phyloP scores from a whole-genome alignment of 2,797 vertebrate genomes.

The Microctenopoma stevenorrisi region DNA sequence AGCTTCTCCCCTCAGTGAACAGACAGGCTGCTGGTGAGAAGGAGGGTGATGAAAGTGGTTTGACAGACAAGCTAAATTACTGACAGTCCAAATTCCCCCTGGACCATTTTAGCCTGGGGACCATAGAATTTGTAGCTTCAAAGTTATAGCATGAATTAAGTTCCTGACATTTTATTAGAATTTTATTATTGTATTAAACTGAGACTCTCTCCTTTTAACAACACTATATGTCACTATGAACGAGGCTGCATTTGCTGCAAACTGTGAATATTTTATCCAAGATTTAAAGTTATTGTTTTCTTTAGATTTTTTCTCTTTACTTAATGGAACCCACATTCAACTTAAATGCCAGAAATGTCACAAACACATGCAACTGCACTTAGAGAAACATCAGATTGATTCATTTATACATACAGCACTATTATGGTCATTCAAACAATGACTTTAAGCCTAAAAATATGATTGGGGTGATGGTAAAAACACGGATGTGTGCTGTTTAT shows the following conservation, averaged over 20 bases:
- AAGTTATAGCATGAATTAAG: constrained; percentile 26
- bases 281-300: no score
- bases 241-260: not conserved
- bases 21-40: constrained; percentile 37
- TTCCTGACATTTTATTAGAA: not conserved
- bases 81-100: constrained; percentile 3
- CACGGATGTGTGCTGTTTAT: constrained; percentile 13
- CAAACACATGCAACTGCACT: not conserved
- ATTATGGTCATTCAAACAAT: not conserved
- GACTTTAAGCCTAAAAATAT: not conserved
- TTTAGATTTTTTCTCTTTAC: no score
- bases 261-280: not conserved
- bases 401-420: no score
- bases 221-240: not conserved
- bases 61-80: constrained; percentile 64
- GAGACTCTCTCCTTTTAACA: not conserved
- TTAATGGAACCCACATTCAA: not conserved
- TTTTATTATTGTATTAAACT: not conserved
- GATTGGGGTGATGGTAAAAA: not conserved
- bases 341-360: no score
- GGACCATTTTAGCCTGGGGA: constrained; percentile 15
- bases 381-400: no score
- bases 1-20: constrained; percentile 38
- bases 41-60: constrained; percentile 45
- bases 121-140: constrained; percentile 12